Base-by-base conservation (phyloP, 2,113 vertebrate species). In the Telmatochromis sp. region DNA sequence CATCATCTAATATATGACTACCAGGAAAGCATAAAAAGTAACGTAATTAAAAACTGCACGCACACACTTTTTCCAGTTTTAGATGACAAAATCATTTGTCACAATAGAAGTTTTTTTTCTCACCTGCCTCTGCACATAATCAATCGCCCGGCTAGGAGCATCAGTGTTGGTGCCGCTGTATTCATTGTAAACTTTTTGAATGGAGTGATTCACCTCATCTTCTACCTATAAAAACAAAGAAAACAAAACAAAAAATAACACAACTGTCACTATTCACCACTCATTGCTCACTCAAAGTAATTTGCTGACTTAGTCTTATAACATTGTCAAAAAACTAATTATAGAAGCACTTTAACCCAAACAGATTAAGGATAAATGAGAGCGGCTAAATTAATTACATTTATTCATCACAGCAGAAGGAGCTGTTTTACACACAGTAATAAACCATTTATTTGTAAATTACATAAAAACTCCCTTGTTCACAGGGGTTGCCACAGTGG, bases 121-220 rank as follows among this genome's bases (percentile, higher is more conserved):
- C 93, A 99, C 98, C 98, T 99, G 98, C 90, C 97, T 97, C 95
- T 99, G 98, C 88, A 99, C 98, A 63, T 99, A 99, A 93, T 99
- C 98, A 86, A 99, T 99, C 14, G 98, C 98, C 5, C 98, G 98
- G 90, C 98, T 99, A 15, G 98, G 98, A 50, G 98, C 98, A 26
- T 99, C 98, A 2, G 97, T 96, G 90, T 97, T 98, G 54, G 98
- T 98, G 58, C 98, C 98, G 2, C 98, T 99, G 95, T 99, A 99
- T 53, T 98, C 95, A 23, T 98, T 97, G 90, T 99, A 99, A 2
- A 99, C 98, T 91, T 98, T 98, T 86, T 89, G 96, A 93, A 99
- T 99, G 91, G 98, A 98, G 92, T 96, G 97, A 95, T 99, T 96
- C 83, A 99, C 98, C 91, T 99, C 97, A 89, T 97, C 96, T 94